Base-by-base conservation (phyloP, 2,888 invertebrate genomes). In the Patella caerulea region DNA sequence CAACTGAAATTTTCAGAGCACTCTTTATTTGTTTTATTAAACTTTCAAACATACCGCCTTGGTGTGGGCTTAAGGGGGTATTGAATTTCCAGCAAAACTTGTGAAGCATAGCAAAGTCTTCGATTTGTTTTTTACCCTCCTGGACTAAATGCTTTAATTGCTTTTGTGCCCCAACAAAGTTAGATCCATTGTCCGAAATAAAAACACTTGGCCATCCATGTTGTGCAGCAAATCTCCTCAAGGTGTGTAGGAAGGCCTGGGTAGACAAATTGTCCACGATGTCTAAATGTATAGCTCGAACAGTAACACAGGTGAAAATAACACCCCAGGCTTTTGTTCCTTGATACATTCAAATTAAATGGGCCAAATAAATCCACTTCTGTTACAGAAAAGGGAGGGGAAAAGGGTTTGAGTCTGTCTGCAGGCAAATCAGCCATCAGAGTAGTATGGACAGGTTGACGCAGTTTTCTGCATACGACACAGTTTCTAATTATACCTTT, bases 351-450 rank as follows among this genome's bases (percentile, higher is more conserved):
- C 17, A 76, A 65, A 17, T 55, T 17, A 71, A 76, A 76, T 5
- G 78, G 78, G 15, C 78, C 78, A 74, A 78, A 78, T 17, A 78
- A 45, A 59, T 78, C 78, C 3, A 78, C 74, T 17, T 74, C 74
- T 1, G 74, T 74, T 15, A 74, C 54, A 5, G 55, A 11, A 55
- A 78, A 78, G 17, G 78, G 78, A 2, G 78, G 78, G 11, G 71
- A 70, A 17, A 54, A 45, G 4, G 15, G 29, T 19, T 55, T 74
- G 5, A 74, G 9, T 59, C 71, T 53, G 0, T 78, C 71, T 19
- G 71, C 52, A 0, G 78, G 78, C 34, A 78, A 55, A 71, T 78
- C 12, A 55, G 17, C 56, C 78, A 74, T 78, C 11, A 74, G 52
- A 29, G 74, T 56, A 12, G 12, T 3, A 52, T 78, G 74, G 12